Conservation (phyloP, 2,797 vertebrate genomes). For the Gambusia yucatana region DNA sequence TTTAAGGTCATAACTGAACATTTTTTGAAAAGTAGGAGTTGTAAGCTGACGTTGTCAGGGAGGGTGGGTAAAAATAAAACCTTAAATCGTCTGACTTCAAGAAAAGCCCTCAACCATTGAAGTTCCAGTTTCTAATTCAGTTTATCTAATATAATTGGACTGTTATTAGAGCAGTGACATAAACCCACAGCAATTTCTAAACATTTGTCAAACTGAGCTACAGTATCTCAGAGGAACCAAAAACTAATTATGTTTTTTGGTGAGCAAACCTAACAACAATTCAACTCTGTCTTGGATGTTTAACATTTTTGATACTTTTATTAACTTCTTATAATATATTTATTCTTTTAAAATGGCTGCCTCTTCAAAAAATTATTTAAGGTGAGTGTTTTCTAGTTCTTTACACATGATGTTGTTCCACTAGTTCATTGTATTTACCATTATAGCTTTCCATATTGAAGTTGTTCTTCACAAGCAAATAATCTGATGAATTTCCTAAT, state of each 20-base stretch:
- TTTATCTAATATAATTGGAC: neutral
- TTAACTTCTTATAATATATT: neutral
- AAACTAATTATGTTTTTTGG: neutral
- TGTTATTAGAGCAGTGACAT: neutral
- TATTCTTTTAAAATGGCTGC: neutral
- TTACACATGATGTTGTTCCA: neutral
- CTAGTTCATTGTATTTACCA: neutral
- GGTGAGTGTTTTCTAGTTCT: neutral
- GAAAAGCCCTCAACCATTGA: neutral
- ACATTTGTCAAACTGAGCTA: neutral
- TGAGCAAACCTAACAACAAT: neutral
- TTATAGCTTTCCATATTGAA: neutral
- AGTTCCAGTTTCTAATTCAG: neutral
- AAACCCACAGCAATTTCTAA: neutral
- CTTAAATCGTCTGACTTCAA: neutral
- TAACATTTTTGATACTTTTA: neutral
- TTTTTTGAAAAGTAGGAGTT: neutral
- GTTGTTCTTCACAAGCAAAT: conserved; percentile 15
- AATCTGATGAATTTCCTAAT: conserved; percentile 44
- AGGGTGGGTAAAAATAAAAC: neutral
- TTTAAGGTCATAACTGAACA: neutral
- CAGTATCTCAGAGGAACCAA: neutral
- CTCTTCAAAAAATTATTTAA: neutral
- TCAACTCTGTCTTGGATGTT: neutral
- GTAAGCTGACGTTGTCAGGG: neutral